Evolutionary conservation across 2,797 vertebrate species (phyloP), one percentile per base, ranked within the genome.

Genomic region (Bradypus variegatus): DNA sequence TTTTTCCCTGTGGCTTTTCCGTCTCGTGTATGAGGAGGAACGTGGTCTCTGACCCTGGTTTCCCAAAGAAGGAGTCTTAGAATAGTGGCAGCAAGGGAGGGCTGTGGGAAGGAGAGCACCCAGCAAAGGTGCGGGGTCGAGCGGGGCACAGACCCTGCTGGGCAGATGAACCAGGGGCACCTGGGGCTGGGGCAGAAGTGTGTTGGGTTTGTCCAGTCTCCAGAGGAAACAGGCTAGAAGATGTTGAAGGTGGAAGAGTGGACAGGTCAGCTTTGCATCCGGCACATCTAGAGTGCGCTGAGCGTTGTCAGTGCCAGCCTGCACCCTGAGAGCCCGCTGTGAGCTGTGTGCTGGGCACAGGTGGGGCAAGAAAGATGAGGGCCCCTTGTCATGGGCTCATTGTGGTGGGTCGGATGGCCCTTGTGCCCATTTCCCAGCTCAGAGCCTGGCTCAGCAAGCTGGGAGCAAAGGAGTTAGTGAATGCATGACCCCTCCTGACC

Each of bases 121-220:
- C 4, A 6, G 21, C 38, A 1, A 13, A n/a, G 21, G 6, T 36
- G 3, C 4, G 60, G 72, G 3, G 3, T 15, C 19, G 48, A 50
- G 41, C n/a, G 50, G 38, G 1, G 0, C 50, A 1, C 3, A 10
- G 90, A 41, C 14, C 21, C 38, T 14, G 41, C 60, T 50, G 53
- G 48, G 12, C 84, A 33, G 3, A 5, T 19, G 10, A 5, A 16
- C 58, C 19, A 4, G 60, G 80, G 33, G 5, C 10, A 5, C 12
- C 8, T 3, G 31, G 33, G 13, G n/a, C 3, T 1, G 15, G 31
- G 55, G 1, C 5, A n/a, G 16, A 36, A 38, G 16, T 5, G 10
- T 15, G 23, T 0, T 41, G 31, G 60, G 18, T 21, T 8, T 6
- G 36, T 58, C 19, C 14, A 2, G 33, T 29, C 21, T 62, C 48